Percentiles rank a stretch among this genome's conserved stretches.
Evolutionary conservation across 2,113 vertebrate genomes (phyloP).

Genomic region (Cygnus atratus): DNA sequence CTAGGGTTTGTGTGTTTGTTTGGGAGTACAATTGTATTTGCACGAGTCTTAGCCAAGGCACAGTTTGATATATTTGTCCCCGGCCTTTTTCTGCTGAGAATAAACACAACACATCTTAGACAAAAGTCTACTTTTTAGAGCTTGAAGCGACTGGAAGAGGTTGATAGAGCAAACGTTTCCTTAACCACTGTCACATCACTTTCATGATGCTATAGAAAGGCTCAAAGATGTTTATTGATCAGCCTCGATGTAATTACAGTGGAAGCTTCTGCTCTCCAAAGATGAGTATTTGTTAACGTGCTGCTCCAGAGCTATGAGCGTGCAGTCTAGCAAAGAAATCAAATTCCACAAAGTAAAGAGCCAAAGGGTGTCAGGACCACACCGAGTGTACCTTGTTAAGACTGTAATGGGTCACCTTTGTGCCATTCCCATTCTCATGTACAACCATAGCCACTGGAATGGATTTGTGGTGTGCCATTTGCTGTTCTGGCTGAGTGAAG

Average conservation of each 20-base stretch:
- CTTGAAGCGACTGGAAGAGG: background rate
- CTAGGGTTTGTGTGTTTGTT: background rate
- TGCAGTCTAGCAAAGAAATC: conserved; percentile 2
- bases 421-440: conserved; percentile 51
- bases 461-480: conserved; percentile 65
- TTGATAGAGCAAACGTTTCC: background rate
- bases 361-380: conserved; percentile 40
- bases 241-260: background rate
- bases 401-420: conserved; percentile 48
- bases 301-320: background rate
- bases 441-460: conserved; percentile 27
- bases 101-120: background rate
- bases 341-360: conserved; percentile 24
- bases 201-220: background rate
- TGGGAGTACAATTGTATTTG: background rate
- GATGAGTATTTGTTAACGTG: background rate
- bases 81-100: background rate
- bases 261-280: background rate
- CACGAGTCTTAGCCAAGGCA: background rate
- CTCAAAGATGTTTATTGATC: background rate
- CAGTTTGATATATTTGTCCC: background rate
- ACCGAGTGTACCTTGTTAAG: conserved; percentile 57
- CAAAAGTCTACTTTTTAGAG: background rate
- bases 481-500: conserved; percentile 54
- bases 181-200: background rate